phyloP scores from a whole-genome alignment of 2,888 invertebrate species.

The Leucoma salicis region DNA sequence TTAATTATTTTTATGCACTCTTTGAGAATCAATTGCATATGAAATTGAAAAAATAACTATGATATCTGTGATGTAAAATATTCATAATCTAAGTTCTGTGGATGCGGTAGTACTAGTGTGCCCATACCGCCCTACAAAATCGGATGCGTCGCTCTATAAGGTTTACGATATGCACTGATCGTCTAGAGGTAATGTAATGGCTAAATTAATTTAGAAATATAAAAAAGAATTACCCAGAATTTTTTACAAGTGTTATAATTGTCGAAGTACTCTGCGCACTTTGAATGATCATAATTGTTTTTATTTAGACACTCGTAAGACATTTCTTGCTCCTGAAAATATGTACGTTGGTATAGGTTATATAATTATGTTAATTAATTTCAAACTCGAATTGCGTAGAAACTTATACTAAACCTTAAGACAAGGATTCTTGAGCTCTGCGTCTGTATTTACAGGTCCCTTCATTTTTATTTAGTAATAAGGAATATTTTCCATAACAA shows the following conservation, averaged over 20 bases:
- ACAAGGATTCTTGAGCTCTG: constrained; percentile 66
- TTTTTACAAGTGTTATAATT: constrained; percentile 91
- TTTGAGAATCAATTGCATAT: no score
- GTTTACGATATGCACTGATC: no score
- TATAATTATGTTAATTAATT: background rate
- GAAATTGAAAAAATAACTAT: no score
- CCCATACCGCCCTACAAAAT: no score
- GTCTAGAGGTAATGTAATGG: no score
- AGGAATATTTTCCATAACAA: background rate
- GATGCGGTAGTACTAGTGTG: no score
- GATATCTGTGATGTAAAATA: no score
- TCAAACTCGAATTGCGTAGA: background rate
- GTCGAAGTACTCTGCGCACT: constrained; percentile 85
- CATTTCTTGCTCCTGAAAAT: constrained; percentile 86
- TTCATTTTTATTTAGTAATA: constrained; percentile 39
- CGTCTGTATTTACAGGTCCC: constrained; percentile 54
- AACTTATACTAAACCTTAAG: constrained; percentile 49
- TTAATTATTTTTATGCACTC: no score
- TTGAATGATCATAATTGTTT: constrained; percentile 84
- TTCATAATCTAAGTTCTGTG: no score
- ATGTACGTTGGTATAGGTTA: no score
- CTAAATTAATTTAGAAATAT: no score
- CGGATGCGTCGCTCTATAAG: no score
- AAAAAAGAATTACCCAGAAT: constrained; percentile 95
- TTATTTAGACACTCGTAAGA: constrained; percentile 87